phyloP scores from a whole-genome alignment of 2,797 vertebrate genomes.

The Pitangus sulphuratus region DNA sequence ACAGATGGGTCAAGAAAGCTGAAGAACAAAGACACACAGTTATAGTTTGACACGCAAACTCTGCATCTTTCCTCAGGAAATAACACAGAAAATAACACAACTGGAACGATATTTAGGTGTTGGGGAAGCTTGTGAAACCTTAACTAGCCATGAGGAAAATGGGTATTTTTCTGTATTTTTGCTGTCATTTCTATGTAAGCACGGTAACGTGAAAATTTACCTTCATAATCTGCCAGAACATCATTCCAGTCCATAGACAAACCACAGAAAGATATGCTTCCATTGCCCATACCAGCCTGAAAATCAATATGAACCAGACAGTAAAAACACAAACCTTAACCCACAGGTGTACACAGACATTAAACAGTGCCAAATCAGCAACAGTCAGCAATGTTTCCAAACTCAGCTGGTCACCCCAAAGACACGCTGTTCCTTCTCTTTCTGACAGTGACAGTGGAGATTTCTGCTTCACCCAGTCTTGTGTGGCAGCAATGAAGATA shows the following conservation, averaged over 20 bases:
- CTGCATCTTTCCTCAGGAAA: background rate
- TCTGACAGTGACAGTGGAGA: background rate
- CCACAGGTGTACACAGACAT: rapidly evolving
- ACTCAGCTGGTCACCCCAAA: background rate
- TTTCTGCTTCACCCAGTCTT: background rate
- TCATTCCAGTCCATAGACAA: constrained; percentile 95
- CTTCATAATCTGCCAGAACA: constrained; percentile 95
- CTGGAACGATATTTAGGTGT: background rate
- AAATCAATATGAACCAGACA: background rate
- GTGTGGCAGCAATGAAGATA: background rate
- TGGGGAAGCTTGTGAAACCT: background rate
- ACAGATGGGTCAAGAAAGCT: background rate
- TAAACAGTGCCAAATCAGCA: background rate
- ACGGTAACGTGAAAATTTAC: constrained; percentile 71
- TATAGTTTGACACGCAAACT: background rate
- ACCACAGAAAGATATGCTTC: constrained; percentile 82
- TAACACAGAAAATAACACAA: background rate
- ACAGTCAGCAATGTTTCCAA: background rate
- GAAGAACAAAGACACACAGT: background rate
- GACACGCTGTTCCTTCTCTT: background rate
- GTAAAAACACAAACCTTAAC: background rate
- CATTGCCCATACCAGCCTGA: constrained; percentile 86
- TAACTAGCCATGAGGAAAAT: background rate
- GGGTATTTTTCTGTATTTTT: background rate
- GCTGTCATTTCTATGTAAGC: background rate